These are phyloP conservation scores for Acleris literana DNA, from an alignment of 2,888 invertebrate species.

Conservation along the genomic window DNA sequence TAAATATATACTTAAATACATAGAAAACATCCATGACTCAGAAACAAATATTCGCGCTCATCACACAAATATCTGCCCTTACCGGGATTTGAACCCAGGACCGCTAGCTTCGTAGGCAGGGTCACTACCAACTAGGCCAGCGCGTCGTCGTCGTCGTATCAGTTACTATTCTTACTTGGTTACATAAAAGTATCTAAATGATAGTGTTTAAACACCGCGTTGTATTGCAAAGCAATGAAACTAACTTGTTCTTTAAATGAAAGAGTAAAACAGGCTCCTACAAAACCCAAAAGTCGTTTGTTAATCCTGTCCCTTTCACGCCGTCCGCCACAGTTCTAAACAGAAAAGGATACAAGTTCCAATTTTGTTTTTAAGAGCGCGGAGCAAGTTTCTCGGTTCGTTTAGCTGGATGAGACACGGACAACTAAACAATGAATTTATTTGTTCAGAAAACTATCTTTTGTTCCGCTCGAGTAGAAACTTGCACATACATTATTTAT, in stretches of 20 bases:
- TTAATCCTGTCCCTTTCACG: background rate
- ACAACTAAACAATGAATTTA: slow-evolving; percentile 1
- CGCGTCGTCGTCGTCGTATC: too few relatives aligned
- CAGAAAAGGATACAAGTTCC: background rate
- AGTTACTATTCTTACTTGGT: too few relatives aligned
- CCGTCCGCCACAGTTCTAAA: background rate
- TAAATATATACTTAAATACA: too few relatives aligned
- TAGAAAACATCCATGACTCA: too few relatives aligned
- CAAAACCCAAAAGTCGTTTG: background rate
- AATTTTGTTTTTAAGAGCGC: background rate
- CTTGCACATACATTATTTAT: background rate
- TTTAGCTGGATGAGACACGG: background rate
- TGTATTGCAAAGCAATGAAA: background rate
- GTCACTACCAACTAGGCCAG: too few relatives aligned
- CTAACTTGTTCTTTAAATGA: background rate
- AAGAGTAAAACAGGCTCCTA: background rate
- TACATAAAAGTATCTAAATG: too few relatives aligned
- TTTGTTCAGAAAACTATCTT: slow-evolving; percentile 2
- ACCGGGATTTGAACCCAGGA: too few relatives aligned
- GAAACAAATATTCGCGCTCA: too few relatives aligned
- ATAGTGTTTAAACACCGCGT: background rate
- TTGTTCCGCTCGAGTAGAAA: slow-evolving; percentile 1
- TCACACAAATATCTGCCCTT: too few relatives aligned
- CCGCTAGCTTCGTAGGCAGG: too few relatives aligned
- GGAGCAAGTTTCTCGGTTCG: background rate